Evolutionary conservation across 2,888 invertebrate genomes (phyloP).

Genomic region (Mechanitis messenoides): DNA sequence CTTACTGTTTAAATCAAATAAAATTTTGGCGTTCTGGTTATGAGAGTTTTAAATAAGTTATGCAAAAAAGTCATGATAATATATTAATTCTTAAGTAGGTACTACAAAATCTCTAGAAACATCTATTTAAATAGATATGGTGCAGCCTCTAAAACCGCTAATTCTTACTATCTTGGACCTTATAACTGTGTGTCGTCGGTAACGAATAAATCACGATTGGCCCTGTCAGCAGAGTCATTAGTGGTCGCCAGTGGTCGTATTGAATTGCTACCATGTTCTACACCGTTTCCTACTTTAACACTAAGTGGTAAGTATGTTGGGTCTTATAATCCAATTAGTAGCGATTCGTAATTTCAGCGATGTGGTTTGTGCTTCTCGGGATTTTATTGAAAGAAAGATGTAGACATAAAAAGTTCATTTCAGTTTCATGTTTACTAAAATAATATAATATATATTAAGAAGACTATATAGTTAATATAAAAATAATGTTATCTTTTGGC

Average conservation of each 20-base stretch:
- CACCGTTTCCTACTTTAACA: constrained; percentile 17
- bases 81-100: neutral
- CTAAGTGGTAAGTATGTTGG: constrained; percentile 21
- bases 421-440: neutral
- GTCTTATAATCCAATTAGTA: constrained; percentile 18
- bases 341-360: neutral
- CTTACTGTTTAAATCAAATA: no score
- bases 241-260: constrained; percentile 56
- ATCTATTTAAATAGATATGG: neutral
- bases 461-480: no score
- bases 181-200: constrained; percentile 41
- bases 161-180: constrained; percentile 30
- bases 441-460: no score
- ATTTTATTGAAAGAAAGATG: neutral
- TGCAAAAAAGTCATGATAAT: no score
- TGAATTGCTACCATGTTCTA: constrained; percentile 52
- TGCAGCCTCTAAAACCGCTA: neutral
- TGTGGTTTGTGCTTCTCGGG: neutral
- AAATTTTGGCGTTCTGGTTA: no score
- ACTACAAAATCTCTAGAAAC: neutral
- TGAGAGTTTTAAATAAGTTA: no score
- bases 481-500: no score
- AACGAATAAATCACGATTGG: constrained; percentile 67
- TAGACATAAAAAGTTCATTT: neutral
- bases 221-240: constrained; percentile 60